Evolutionary conservation across 2,113 vertebrate genomes (phyloP).

Genomic region (Clarias macrocephalus): DNA sequence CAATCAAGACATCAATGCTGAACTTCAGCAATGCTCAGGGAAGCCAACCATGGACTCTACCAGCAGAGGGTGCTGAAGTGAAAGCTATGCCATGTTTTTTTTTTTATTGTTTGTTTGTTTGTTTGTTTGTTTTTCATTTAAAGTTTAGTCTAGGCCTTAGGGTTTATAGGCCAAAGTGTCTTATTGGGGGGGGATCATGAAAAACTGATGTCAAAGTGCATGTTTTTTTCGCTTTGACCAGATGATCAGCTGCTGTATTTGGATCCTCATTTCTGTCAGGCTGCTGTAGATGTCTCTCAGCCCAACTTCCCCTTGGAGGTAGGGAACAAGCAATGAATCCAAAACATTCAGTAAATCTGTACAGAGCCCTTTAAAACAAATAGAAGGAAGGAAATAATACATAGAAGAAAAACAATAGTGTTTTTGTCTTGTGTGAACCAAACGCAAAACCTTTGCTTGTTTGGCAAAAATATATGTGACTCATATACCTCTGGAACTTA

Average conservation of each 20-base stretch:
- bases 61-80: background rate
- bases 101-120: no score
- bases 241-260: conserved; percentile 86
- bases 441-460: no score
- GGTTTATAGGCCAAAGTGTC: background rate
- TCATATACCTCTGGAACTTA: no score
- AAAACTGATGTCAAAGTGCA: background rate
- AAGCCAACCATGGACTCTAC: background rate
- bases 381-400: no score
- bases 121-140: background rate
- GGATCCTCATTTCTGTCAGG: conserved; percentile 90
- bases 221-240: conserved; percentile 53
- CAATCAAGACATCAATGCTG: background rate
- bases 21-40: background rate
- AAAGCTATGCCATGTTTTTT: background rate
- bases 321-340: conserved; percentile 7
- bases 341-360: background rate
- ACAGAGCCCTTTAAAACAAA: no score
- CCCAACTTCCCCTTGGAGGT: conserved; percentile 82
- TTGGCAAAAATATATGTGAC: no score
- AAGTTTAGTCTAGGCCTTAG: background rate
- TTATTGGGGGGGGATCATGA: background rate
- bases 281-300: conserved; percentile 76
- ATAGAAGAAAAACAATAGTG: no score
- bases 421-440: no score